Evolutionary conservation across 2,113 vertebrate genomes (phyloP).

Genomic region (Rhinoderma darwinii): DNA sequence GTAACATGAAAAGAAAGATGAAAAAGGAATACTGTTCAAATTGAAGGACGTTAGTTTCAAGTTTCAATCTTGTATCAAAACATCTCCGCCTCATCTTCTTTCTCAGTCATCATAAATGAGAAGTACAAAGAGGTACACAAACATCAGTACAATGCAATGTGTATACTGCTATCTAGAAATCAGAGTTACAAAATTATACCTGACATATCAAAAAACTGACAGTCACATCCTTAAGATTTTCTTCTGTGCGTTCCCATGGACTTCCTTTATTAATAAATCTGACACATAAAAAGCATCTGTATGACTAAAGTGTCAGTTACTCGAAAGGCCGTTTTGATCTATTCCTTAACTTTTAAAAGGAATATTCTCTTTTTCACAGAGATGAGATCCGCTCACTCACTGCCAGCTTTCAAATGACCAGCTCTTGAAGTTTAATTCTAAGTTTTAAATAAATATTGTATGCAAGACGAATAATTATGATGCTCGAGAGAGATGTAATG

Average conservation of each 20-base stretch:
- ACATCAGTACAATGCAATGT: constrained; percentile 77
- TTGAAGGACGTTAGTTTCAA: constrained; percentile 83
- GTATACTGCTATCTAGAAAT: constrained; percentile 89
- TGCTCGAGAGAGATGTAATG: constrained; percentile 82
- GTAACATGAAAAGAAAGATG: constrained; percentile 86
- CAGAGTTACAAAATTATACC: constrained; percentile 93
- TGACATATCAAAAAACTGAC: constrained; percentile 92
- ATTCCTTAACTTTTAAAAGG: constrained; percentile 93
- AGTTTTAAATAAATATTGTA: constrained; percentile 98
- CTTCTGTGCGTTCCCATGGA: constrained; percentile 82
- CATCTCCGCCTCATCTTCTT: constrained; percentile 78
- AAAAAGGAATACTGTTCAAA: constrained; percentile 83
- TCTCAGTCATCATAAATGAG: constrained; percentile 78
- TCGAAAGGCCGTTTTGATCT: constrained; percentile 93
- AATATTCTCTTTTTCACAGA: constrained; percentile 97
- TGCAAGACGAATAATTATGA: constrained; percentile 89
- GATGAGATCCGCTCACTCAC: constrained; percentile 89
- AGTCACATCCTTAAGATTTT: constrained; percentile 81
- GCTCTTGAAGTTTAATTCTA: constrained; percentile 87
- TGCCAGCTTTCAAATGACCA: constrained; percentile 93
- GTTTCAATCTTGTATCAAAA: constrained; percentile 83
- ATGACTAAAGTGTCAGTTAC: constrained; percentile 97
- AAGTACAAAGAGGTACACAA: constrained; percentile 83
- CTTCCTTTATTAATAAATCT: constrained; percentile 98
- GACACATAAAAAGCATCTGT: constrained; percentile 96